A percentile compares a stretch with the other conserved stretches of the same genome.
These are phyloP conservation scores for Rhogogaster chlorosoma DNA, from an alignment of 2,888 invertebrate species.

Conservation along the genomic window DNA sequence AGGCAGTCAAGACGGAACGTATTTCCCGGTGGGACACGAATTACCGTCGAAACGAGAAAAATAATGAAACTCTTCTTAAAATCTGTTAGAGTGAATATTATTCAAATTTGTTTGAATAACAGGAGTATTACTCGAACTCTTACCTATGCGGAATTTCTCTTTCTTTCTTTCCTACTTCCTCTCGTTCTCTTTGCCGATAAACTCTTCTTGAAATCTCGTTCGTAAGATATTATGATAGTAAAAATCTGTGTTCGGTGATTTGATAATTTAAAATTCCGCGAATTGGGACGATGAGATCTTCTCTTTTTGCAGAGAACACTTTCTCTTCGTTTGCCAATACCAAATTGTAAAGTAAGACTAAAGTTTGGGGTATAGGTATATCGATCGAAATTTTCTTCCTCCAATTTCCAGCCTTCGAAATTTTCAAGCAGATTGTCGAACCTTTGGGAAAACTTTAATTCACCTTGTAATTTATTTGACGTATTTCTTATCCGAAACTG, in stretches of 20 bases:
- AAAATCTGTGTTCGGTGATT: background rate
- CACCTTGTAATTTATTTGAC: slow-evolving; percentile 32
- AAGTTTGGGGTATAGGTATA: background rate
- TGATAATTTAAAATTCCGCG: background rate
- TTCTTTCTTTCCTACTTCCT: background rate
- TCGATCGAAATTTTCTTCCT: slow-evolving; percentile 9
- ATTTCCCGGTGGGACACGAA: slow-evolving; percentile 64
- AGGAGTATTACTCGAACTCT: slow-evolving; percentile 49
- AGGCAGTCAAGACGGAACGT: slow-evolving; percentile 57
- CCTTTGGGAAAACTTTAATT: slow-evolving; percentile 30
- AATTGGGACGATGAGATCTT: background rate
- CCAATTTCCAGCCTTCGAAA: slow-evolving; percentile 26
- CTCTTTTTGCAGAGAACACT: background rate
- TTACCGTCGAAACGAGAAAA: slow-evolving; percentile 64
- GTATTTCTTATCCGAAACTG: background rate
- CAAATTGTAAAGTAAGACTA: background rate
- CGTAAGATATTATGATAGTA: background rate
- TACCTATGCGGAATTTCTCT: slow-evolving; percentile 26
- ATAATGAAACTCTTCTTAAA: slow-evolving; percentile 67
- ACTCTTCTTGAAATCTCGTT: background rate
- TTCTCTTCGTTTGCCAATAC: background rate
- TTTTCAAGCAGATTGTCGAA: slow-evolving; percentile 23
- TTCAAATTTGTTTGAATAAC: slow-evolving; percentile 68
- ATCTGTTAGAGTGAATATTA: slow-evolving; percentile 70
- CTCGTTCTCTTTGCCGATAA: background rate